Percentiles rank a stretch among this genome's conserved stretches.
Evolutionary conservation across 2,888 invertebrate species (phyloP).

Genomic region (Parasteatoda lunata): DNA sequence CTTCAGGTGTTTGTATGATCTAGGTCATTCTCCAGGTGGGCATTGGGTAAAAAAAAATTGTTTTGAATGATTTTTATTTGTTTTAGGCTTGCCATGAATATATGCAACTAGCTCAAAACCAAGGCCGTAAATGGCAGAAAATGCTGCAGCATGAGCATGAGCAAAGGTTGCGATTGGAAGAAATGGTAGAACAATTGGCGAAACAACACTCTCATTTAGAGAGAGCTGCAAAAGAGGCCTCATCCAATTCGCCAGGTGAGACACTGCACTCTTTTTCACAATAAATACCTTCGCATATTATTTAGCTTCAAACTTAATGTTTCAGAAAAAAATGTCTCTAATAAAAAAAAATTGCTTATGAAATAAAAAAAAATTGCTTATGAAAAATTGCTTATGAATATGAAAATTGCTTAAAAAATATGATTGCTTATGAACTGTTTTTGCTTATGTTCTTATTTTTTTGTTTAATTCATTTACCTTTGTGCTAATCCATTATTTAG

Average conservation of each 20-base stretch:
- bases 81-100: constrained; percentile 91
- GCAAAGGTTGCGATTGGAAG: constrained; percentile 91
- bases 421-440: too few relatives aligned
- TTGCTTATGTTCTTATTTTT: too few relatives aligned
- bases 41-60: too few relatives aligned
- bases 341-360: too few relatives aligned
- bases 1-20: too few relatives aligned
- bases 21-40: too few relatives aligned
- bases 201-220: constrained; percentile 95
- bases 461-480: too few relatives aligned
- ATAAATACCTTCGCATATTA: not conserved
- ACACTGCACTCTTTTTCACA: too few relatives aligned
- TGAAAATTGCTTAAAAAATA: too few relatives aligned
- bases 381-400: too few relatives aligned
- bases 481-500: too few relatives aligned
- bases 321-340: not conserved
- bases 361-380: too few relatives aligned
- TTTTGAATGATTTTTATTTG: not conserved
- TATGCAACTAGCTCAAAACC: constrained; percentile 89
- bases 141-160: constrained; percentile 95
- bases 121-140: constrained; percentile 93
- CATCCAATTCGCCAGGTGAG: constrained; percentile 65
- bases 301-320: not conserved
- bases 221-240: constrained; percentile 79
- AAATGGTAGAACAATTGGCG: constrained; percentile 97